These are phyloP conservation scores for Momotus momota DNA, from an alignment of 2,797 vertebrate genomes.

Conservation along the genomic window DNA sequence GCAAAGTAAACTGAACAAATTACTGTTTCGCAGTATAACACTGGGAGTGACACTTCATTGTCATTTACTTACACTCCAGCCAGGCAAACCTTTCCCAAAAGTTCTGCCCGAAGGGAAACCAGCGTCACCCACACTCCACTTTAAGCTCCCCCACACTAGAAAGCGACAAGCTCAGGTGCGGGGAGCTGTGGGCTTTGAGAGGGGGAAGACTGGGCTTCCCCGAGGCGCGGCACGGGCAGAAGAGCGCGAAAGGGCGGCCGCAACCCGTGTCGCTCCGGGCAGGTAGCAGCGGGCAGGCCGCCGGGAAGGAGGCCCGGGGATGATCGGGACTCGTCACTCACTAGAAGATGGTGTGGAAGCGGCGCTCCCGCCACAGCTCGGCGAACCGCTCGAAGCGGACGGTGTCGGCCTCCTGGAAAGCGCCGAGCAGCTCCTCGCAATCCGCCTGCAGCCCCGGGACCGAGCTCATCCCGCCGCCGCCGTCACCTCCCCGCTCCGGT, in stretches of 20 bases:
- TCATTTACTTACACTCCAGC: fast-evolving
- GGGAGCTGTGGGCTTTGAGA: neutral
- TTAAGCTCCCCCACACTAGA: fast-evolving
- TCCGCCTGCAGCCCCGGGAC: slow-evolving; percentile 80
- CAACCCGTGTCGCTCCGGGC: neutral
- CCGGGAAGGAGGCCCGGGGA: neutral
- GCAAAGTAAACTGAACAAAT: fast-evolving
- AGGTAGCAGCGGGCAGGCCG: neutral
- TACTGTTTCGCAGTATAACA: fast-evolving
- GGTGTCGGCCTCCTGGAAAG: slow-evolving; percentile 84
- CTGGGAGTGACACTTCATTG: fast-evolving
- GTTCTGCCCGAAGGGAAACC: neutral
- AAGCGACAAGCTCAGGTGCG: no score
- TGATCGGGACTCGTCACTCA: slow-evolving; percentile 64
- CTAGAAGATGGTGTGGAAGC: slow-evolving; percentile 88
- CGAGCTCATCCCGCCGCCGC: neutral
- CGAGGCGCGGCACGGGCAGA: no score
- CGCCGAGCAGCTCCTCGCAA: slow-evolving; percentile 85
- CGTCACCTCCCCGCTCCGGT: neutral
- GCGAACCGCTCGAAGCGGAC: slow-evolving; percentile 90
- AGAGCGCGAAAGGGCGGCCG: neutral
- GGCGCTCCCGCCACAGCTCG: slow-evolving; percentile 87
- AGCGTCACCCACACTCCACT: fast-evolving
- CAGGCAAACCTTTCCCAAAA: neutral
- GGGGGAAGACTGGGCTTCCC: neutral